Evolutionary conservation across 2,888 invertebrate species (phyloP).

Genomic region (Sinohyriopsis cumingii): DNA sequence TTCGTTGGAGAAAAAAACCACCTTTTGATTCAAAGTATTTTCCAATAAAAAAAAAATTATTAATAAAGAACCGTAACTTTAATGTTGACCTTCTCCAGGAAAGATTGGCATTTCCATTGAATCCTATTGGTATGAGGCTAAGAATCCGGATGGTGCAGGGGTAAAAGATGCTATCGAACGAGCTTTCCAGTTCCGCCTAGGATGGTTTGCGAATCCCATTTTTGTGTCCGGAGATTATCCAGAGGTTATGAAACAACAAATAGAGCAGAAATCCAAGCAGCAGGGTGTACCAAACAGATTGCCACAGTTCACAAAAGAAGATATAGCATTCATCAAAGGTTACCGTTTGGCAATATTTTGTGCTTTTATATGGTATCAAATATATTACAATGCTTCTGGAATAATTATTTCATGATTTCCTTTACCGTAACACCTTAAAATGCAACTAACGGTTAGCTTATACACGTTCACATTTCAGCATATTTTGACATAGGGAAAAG

Average conservation of each 20-base stretch:
- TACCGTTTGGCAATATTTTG: not conserved
- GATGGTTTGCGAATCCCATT: slow-evolving; percentile 63
- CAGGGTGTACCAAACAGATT: slow-evolving; percentile 28
- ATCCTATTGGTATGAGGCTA: slow-evolving; percentile 34
- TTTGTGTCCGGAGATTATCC: slow-evolving; percentile 73
- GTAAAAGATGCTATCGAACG: slow-evolving; percentile 40
- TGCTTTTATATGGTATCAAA: not conserved
- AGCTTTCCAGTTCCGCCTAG: slow-evolving; percentile 46
- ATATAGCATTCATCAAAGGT: slow-evolving; percentile 26
- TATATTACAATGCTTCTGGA: no score
- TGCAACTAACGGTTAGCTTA: no score
- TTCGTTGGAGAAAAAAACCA: no score
- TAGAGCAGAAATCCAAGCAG: slow-evolving; percentile 18
- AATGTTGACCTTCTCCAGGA: slow-evolving; percentile 26
- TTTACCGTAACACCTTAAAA: no score
- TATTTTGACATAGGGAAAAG: no score
- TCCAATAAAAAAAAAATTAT: not conserved
- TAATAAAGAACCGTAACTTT: not conserved
- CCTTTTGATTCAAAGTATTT: no score
- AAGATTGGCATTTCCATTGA: slow-evolving; percentile 45
- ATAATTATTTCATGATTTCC: no score
- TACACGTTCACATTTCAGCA: no score
- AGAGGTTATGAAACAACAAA: slow-evolving; percentile 37
- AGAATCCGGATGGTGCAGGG: slow-evolving; percentile 15
- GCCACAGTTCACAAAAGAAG: slow-evolving; percentile 28